A percentile compares a stretch with the other conserved stretches of the same genome.
Conservation (phyloP, 2,113 vertebrate genomes). For the Corythaeola cristata region DNA sequence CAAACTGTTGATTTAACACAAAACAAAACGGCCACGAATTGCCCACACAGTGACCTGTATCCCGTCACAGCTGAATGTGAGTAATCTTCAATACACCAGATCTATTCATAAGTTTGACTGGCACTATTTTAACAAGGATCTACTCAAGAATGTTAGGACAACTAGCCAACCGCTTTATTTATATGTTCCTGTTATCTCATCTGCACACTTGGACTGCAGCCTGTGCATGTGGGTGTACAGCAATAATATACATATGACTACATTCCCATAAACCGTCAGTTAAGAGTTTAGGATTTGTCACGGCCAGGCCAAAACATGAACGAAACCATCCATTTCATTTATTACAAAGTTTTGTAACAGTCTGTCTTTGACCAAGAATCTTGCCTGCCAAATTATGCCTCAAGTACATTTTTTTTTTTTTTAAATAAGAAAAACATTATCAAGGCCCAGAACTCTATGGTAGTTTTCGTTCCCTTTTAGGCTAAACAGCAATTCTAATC, state of each 20-base stretch:
- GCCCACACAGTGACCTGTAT: neutral
- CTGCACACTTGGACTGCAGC: neutral
- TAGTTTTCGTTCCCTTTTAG: neutral
- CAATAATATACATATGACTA: constrained; percentile 40
- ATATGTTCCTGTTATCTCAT: neutral
- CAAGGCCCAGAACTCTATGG: neutral
- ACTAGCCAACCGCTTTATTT: neutral
- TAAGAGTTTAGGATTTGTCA: constrained; percentile 14
- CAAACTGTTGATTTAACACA: neutral
- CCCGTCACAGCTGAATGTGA: rapidly evolving
- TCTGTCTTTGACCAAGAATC: neutral
- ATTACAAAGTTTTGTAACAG: neutral
- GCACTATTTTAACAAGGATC: constrained; percentile 11
- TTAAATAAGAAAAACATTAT: neutral
- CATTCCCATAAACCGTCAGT: neutral
- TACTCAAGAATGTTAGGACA: neutral
- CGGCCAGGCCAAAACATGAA: neutral
- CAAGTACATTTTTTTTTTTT: neutral
- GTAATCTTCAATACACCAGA: neutral
- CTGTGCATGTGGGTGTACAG: constrained; percentile 4
- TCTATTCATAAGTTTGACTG: neutral
- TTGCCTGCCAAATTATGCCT: neutral
- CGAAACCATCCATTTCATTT: neutral
- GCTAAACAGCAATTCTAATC: neutral
- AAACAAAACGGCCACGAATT: neutral